A percentile compares a stretch with the other conserved stretches of the same genome.
Conservation (phyloP, 2,113 vertebrate species). For the Laterallus jamaicensis region DNA sequence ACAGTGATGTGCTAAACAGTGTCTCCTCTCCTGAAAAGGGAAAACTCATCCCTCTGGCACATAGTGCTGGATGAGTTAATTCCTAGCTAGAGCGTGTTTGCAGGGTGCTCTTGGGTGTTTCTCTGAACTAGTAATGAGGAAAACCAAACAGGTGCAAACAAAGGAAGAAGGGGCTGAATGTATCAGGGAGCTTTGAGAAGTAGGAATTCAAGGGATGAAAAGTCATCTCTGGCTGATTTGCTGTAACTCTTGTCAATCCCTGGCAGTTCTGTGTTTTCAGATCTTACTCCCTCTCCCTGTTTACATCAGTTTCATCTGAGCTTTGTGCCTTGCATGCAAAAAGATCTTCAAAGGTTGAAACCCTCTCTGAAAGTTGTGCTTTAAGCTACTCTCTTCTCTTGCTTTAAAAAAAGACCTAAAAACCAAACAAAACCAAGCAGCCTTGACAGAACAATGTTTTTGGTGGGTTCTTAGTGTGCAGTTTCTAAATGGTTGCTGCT, state of each 20-base stretch:
- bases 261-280: not conserved
- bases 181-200: not conserved
- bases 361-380: slow-evolving; percentile 14
- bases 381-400: not conserved
- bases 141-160: not conserved
- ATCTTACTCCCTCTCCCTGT: not conserved
- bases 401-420: too few relatives aligned
- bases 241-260: not conserved
- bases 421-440: too few relatives aligned
- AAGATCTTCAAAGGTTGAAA: slow-evolving; percentile 22
- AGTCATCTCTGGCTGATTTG: not conserved
- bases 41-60: not conserved
- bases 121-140: not conserved
- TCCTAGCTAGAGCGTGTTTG: not conserved
- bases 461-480: not conserved
- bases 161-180: not conserved
- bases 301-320: not conserved
- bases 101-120: not conserved
- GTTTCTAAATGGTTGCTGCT: not conserved
- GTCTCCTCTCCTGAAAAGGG: not conserved
- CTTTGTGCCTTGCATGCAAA: slow-evolving; percentile 14
- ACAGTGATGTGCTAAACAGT: accelerated
- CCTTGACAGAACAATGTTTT: not conserved
- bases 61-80: not conserved
- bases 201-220: not conserved